Conservation (phyloP, 1,140 invertebrate genomes). For the Trinorchestia longiramus region DNA sequence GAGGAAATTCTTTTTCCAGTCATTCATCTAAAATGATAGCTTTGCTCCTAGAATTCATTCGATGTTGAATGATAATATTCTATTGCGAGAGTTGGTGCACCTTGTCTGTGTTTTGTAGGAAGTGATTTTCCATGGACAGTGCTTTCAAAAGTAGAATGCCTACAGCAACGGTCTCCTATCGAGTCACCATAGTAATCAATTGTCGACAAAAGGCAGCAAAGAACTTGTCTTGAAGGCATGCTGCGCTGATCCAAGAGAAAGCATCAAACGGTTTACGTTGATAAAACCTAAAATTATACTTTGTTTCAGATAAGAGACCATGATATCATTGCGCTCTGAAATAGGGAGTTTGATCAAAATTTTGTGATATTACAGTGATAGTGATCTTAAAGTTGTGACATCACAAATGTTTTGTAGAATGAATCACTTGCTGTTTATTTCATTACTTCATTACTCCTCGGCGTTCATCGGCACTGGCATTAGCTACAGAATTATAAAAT, state of each 20-base stretch:
- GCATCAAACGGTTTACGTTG: not conserved
- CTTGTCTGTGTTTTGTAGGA: not conserved
- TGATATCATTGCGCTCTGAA: not conserved
- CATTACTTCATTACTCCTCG: not conserved
- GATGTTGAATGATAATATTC: not conserved
- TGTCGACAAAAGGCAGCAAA: not conserved
- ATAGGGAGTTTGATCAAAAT: too few species aligned
- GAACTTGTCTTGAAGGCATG: not conserved
- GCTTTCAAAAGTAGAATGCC: not conserved
- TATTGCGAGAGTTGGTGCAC: not conserved
- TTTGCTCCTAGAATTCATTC: not conserved
- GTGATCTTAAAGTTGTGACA: not conserved
- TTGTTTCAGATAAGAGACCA: not conserved
- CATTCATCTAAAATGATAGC: not conserved
- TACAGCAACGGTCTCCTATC: not conserved
- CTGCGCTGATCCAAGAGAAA: not conserved
- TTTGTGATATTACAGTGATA: not conserved
- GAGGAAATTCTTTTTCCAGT: not conserved
- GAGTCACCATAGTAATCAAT: not conserved
- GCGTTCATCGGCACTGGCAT: not conserved
- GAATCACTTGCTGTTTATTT: not conserved
- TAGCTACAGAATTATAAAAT: not conserved
- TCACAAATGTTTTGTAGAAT: not conserved
- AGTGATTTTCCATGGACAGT: not conserved
- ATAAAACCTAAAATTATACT: not conserved